Conservation (phyloP, 37 sponge, comb jelly and placozoan species). For the Geodia barretti region DNA sequence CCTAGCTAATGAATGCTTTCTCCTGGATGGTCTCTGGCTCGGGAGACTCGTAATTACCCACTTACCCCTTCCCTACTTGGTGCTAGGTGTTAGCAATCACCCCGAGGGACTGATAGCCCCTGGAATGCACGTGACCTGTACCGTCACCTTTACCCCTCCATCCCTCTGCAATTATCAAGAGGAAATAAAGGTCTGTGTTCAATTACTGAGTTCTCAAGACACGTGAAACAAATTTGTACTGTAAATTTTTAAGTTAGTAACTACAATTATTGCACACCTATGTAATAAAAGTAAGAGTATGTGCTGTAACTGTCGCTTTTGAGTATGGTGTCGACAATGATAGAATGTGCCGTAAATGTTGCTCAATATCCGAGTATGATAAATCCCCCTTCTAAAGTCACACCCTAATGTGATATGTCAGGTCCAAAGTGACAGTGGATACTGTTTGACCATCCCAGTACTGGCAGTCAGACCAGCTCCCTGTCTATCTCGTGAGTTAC, state of each 20-base stretch:
- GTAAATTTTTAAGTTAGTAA: no score
- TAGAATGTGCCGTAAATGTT: background rate
- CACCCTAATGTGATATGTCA: no score
- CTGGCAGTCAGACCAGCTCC: conserved; percentile 62
- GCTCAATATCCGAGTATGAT: no score
- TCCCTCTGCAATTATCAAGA: conserved; percentile 71
- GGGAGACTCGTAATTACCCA: background rate
- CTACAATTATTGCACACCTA: no score
- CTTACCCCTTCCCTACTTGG: background rate
- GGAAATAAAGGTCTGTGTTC: conserved; percentile 38
- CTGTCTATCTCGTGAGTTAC: conserved; percentile 40
- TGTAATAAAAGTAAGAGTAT: no score
- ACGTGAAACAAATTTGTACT: no score
- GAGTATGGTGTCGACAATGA: background rate
- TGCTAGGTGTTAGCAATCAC: background rate
- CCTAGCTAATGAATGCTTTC: background rate
- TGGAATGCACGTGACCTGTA: conserved; percentile 63
- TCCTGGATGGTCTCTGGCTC: background rate
- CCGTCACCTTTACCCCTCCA: conserved; percentile 69
- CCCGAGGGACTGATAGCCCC: conserved; percentile 74
- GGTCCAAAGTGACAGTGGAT: conserved; percentile 60
- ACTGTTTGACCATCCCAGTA: conserved; percentile 48
- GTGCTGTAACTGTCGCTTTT: background rate
- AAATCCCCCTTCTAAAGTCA: no score
- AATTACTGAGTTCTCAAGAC: no score